Base-by-base conservation (phyloP, 2,888 invertebrate species). In the Drosophila meridionalis region DNA sequence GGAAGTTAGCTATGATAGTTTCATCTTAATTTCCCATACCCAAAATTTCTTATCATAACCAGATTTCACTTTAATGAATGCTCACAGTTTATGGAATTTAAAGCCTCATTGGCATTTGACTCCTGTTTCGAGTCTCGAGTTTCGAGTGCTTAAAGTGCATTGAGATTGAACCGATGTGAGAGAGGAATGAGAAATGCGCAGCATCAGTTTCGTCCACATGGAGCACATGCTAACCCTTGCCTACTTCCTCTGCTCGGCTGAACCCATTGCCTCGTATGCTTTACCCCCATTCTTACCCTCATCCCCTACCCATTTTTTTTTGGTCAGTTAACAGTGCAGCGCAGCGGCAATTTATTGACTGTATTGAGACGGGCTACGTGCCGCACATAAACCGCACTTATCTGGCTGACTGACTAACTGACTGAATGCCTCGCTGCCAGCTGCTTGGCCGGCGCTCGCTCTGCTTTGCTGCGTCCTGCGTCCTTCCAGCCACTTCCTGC, bases 321-420 rank as follows among this genome's bases (percentile, higher is more conserved):
- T 82, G 81, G 85, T 68, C 79, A 78, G 85, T 76, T 78, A 74
- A 78, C 73, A 81, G 85, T 69, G 76, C 86, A 78, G 65, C 69
- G 68, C 80, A 73, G 70, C 76, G 82, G 74, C 86, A 83, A 86
- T 86, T 86, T 86, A 86, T 86, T 89, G 86, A 86, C 84, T 90
- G 89, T 90, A 86, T 86, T 86, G 85, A 85, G 90, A 79, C 70
- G 83, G 86, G 61, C 81, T 88, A 85, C 90, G 85, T 85, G 85
- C 85, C 78, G 85, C 86, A 89, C 86, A 89, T 89, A 85, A 89
- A 83, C 85, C 85, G 90, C 85, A 85, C 85, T 85, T 85, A 85
- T 89, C 84, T 89, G 88, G 80, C 89, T 83, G 83, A 68, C 70
- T 89, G 88, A 85, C 84, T 85, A 82, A 84, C 89, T 84, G 86